Evolutionary conservation across 1,140 invertebrate genomes (phyloP), one percentile per base, ranked within the genome.

Genomic region (Drosophila jambulina): DNA sequence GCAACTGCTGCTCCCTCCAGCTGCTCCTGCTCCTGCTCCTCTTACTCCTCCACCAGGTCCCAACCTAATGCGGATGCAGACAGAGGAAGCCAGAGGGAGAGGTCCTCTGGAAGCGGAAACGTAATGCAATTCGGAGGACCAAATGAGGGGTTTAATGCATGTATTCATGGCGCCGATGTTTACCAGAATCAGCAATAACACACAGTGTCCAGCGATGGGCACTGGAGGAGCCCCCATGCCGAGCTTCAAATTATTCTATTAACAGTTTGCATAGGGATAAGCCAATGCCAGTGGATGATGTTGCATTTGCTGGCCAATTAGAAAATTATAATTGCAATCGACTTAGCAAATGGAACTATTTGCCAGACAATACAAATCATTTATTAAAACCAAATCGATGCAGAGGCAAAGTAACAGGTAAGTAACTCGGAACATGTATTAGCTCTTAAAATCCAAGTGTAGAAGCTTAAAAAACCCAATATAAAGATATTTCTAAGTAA

Each of bases 131-230:
- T 84, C 78, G 64, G 64, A 51, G 68, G 61, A 42, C 54, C 71
- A 80, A 88, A 88, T 88, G 84, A 80, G 75, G 49, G 68, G 76
- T 63, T 84, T 80, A 88, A 88, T 79, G 62, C 53, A 72, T 68
- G 46, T 53, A 59, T 54, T 56, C 58, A 70, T 57, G 46, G 48
- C 61, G 45, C 12, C 40, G 29, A 38, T 75, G 69, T 42, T 54
- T 54, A 58, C 56, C 51, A 63, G 34, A 46, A 75, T 75, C 29
- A 23, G 27, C 34, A 51, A 54, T 62, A 53, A 42, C 21, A 64
- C 43, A 36, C n/a, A 32, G 21, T 23, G 32, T 34, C 27, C 45
- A 36, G 21, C 27, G 32, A 56, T 27, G 19, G 45, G 19, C 32
- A 23, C 3, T 38, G 53, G 15, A 38, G 45, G n/a, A 29, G 4